These are phyloP conservation scores for Microcebus jonahi DNA, from an alignment of 2,113 vertebrate genomes.

Conservation along the genomic window DNA sequence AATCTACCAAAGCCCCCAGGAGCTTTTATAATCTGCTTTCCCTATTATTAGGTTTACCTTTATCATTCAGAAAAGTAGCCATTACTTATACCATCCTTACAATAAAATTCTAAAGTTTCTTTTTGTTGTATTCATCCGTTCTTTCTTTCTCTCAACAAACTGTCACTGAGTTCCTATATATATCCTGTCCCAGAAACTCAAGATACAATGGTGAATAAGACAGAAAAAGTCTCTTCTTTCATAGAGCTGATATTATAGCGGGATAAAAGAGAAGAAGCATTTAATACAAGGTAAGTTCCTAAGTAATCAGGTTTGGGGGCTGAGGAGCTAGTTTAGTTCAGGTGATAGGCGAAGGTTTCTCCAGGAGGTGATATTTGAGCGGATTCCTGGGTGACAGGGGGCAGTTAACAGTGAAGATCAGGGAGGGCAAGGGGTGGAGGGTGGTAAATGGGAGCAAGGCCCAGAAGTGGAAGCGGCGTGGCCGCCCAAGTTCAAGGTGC, in stretches of 20 bases:
- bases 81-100: slow-evolving; percentile 26
- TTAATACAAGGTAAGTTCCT: neutral
- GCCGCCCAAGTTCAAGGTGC: neutral
- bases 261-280: neutral
- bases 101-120: slow-evolving; percentile 12
- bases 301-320: neutral
- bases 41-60: slow-evolving; percentile 11
- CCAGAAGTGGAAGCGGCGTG: neutral
- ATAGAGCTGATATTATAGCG: neutral
- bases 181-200: neutral
- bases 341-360: neutral
- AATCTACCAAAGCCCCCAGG: neutral
- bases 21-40: slow-evolving; percentile 31
- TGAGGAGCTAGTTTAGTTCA: neutral
- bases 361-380: neutral
- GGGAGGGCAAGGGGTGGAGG: accelerated
- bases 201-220: neutral
- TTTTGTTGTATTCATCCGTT: neutral
- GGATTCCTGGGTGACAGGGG: neutral
- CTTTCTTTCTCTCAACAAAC: slow-evolving; percentile 33
- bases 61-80: slow-evolving; percentile 36
- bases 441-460: neutral
- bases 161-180: neutral
- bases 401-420: neutral
- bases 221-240: neutral